Conservation (phyloP, 2,888 invertebrate genomes). For the Catocala nupta region DNA sequence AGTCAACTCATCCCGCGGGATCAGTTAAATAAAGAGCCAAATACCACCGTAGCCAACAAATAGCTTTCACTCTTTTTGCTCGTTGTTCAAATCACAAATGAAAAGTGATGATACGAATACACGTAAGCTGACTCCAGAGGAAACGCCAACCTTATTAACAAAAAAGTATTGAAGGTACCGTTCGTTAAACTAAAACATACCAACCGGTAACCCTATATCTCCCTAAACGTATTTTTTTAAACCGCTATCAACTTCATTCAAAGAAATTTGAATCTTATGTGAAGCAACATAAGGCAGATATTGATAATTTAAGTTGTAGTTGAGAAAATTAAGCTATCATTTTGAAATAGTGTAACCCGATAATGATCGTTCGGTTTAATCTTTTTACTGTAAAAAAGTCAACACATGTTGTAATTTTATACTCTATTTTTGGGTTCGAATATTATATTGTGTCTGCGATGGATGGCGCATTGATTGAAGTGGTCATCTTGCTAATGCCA, state of each 20-base stretch:
- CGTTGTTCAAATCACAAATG: too few relatives aligned
- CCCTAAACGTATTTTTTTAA: slow-evolving; percentile 16
- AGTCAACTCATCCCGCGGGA: too few relatives aligned
- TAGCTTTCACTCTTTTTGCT: too few relatives aligned
- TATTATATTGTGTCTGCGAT: too few relatives aligned
- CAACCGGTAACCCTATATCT: slow-evolving; percentile 32
- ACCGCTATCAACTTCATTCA: neutral
- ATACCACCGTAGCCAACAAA: too few relatives aligned
- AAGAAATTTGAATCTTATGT: slow-evolving; percentile 13
- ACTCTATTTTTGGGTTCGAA: slow-evolving; percentile 16
- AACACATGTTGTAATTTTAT: slow-evolving; percentile 55
- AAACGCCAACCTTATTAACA: slow-evolving; percentile 26
- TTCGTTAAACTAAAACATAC: slow-evolving; percentile 17
- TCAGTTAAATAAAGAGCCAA: too few relatives aligned
- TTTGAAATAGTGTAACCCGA: slow-evolving; percentile 68
- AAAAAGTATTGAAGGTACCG: slow-evolving; percentile 15
- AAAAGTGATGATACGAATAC: slow-evolving; percentile 4
- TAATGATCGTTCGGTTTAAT: slow-evolving; percentile 63
- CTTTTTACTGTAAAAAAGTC: slow-evolving; percentile 55
- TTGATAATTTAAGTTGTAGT: slow-evolving; percentile 21
- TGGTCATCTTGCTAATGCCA: too few relatives aligned
- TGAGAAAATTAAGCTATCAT: slow-evolving; percentile 67
- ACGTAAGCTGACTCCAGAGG: slow-evolving; percentile 26
- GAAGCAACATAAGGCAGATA: slow-evolving; percentile 31
- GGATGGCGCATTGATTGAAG: too few relatives aligned